Conservation (phyloP, 2,888 invertebrate genomes). For the Dichetophora obliterata region DNA sequence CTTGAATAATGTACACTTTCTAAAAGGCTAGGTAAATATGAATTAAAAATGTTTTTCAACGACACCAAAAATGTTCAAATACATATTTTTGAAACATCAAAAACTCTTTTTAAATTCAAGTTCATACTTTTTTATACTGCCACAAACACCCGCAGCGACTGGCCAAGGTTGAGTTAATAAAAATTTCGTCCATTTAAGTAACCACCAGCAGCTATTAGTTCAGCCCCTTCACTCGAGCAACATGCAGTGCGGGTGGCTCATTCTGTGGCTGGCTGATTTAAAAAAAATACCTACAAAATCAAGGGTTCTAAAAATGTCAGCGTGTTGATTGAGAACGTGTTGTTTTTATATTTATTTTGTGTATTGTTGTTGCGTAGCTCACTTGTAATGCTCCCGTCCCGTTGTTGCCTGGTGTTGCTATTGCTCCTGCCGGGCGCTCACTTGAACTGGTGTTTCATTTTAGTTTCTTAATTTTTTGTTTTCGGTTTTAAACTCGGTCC, state of each 20-base stretch:
- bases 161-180: slow-evolving; percentile 19
- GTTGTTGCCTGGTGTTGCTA: not conserved
- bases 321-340: slow-evolving; percentile 34
- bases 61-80: too few relatives aligned
- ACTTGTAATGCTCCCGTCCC: not conserved
- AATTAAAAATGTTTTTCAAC: too few relatives aligned
- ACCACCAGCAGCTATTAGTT: not conserved
- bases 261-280: slow-evolving; percentile 34
- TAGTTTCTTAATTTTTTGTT: too few relatives aligned
- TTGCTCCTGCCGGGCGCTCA: not conserved
- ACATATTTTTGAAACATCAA: too few relatives aligned
- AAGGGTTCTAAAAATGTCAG: slow-evolving; percentile 3
- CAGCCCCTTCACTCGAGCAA: not conserved
- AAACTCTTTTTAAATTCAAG: too few relatives aligned
- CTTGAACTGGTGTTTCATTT: not conserved
- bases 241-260: slow-evolving; percentile 47
- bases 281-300: slow-evolving; percentile 13
- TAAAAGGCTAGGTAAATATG: too few relatives aligned
- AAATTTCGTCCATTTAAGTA: not conserved
- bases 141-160: slow-evolving; percentile 27
- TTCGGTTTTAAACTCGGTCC: not conserved
- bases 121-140: too few relatives aligned
- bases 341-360: slow-evolving; percentile 14
- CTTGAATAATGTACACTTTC: too few relatives aligned
- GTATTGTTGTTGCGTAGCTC: slow-evolving; percentile 6